Conservation (phyloP, 1,140 invertebrate genomes). For the Brachionus paranguensis region DNA sequence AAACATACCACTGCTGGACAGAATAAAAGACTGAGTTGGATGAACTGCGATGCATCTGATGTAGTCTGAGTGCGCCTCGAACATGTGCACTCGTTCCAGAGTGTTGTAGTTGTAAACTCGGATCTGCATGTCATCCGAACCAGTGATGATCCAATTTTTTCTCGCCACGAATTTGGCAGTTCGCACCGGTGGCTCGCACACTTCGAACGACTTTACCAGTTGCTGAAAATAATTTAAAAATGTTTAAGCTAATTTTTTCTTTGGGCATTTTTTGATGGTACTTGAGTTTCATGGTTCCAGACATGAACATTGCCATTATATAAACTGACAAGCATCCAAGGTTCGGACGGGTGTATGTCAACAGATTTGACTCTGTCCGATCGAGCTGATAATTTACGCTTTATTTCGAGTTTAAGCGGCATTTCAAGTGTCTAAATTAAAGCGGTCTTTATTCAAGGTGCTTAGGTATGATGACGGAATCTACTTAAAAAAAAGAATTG, state of each 20-base stretch:
- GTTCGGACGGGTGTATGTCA: slow-evolving; percentile 91
- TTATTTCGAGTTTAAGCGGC: slow-evolving; percentile 94
- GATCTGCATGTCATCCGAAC: slow-evolving; percentile 73
- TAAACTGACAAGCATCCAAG: slow-evolving; percentile 93
- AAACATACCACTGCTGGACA: slow-evolving; percentile 71
- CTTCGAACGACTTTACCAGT: slow-evolving; percentile 85
- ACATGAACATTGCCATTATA: slow-evolving; percentile 99
- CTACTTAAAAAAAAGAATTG: background rate
- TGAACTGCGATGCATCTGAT: slow-evolving; percentile 91
- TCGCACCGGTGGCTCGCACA: slow-evolving; percentile 86
- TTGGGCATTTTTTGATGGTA: slow-evolving; percentile 19
- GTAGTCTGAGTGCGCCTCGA: slow-evolving; percentile 98
- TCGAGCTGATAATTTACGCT: slow-evolving; percentile 87
- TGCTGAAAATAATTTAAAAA: slow-evolving; percentile 54
- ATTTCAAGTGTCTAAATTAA: background rate
- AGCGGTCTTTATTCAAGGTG: background rate
- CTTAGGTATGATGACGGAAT: background rate
- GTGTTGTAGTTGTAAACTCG: slow-evolving; percentile 98
- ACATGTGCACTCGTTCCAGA: slow-evolving; percentile 83
- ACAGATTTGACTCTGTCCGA: slow-evolving; percentile 97
- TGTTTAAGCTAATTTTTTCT: background rate
- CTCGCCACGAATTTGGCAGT: slow-evolving; percentile 89
- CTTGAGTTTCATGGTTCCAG: slow-evolving; percentile 94
- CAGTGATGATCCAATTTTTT: slow-evolving; percentile 97
- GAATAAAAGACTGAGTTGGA: slow-evolving; percentile 89